phyloP scores from a whole-genome alignment of 53 echinoderm and acorn worm genomes.

The Holothuria leucospilota region DNA sequence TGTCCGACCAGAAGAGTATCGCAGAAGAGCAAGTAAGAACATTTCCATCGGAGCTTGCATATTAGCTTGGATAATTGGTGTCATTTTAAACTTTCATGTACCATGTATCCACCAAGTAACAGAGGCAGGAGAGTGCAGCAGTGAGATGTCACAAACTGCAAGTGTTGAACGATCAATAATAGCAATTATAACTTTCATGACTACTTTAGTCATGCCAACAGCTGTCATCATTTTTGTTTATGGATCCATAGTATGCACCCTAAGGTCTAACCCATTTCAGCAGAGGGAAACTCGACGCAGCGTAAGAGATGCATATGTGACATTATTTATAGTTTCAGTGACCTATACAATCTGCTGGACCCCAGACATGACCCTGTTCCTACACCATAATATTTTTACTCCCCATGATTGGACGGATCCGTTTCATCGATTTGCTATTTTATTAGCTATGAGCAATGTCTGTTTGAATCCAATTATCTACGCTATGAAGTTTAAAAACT shows the following conservation, averaged over 20 bases:
- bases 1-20: too few relatives aligned
- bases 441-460: constrained; percentile 35
- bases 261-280: too few relatives aligned
- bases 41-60: too few relatives aligned
- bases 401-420: constrained; percentile 25
- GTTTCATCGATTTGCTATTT: constrained; percentile 24
- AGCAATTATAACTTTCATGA: constrained; percentile 47
- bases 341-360: constrained; percentile 52
- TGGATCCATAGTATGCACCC: constrained; percentile 45
- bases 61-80: constrained; percentile 17
- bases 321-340: constrained; percentile 38
- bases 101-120: constrained; percentile 27
- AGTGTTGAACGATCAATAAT: constrained; percentile 15
- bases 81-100: constrained; percentile 49
- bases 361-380: constrained; percentile 33
- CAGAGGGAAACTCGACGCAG: too few relatives aligned
- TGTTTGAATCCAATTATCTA: constrained; percentile 57
- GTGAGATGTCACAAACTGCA: constrained; percentile 5
- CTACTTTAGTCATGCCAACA: constrained; percentile 60
- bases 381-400: constrained; percentile 39
- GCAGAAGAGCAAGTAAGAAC: too few relatives aligned
- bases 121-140: constrained; percentile 50
- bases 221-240: constrained; percentile 74
- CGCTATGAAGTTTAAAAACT: constrained; percentile 49
- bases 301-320: constrained; percentile 8